phyloP scores from a whole-genome alignment of 2,888 invertebrate species.

The Trisateles emortualis region DNA sequence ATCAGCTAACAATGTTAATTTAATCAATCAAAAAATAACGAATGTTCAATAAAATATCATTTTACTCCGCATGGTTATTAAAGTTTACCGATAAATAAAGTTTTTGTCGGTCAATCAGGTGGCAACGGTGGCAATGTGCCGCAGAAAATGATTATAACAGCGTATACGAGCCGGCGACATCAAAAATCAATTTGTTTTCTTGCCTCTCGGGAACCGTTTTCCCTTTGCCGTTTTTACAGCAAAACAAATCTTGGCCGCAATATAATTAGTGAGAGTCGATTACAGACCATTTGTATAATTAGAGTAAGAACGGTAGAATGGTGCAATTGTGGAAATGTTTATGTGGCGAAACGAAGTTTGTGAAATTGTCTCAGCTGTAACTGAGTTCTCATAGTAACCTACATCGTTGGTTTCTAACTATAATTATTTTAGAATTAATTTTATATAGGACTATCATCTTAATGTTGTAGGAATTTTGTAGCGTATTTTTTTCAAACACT shows the following conservation, averaged over 20 bases:
- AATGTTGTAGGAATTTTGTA: too few relatives aligned
- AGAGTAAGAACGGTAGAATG: slow-evolving; percentile 11
- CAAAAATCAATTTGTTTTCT: slow-evolving; percentile 80
- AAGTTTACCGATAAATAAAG: slow-evolving; percentile 56
- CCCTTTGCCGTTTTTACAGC: slow-evolving; percentile 54
- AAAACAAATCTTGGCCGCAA: slow-evolving; percentile 56
- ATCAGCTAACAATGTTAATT: slow-evolving; percentile 54
- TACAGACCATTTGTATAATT: slow-evolving; percentile 52
- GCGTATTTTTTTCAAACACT: slow-evolving; percentile 38
- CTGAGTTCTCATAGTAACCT: background rate
- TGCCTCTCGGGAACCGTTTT: slow-evolving; percentile 49
- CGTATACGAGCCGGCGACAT: slow-evolving; percentile 62
- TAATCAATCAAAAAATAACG: slow-evolving; percentile 57
- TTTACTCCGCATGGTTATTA: slow-evolving; percentile 55
- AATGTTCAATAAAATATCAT: slow-evolving; percentile 53
- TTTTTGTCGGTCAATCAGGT: slow-evolving; percentile 61
- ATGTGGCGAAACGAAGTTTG: background rate
- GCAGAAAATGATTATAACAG: slow-evolving; percentile 64
- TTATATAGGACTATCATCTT: too few relatives aligned
- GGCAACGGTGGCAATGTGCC: slow-evolving; percentile 49
- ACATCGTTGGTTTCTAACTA: background rate
- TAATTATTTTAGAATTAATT: too few relatives aligned
- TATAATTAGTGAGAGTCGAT: slow-evolving; percentile 62
- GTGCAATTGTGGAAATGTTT: background rate
- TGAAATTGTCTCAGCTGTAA: background rate